Evolutionary conservation across 2,113 vertebrate genomes (phyloP), one percentile per base, ranked within the genome.

Genomic region (Corythoichthys haematopterus): DNA sequence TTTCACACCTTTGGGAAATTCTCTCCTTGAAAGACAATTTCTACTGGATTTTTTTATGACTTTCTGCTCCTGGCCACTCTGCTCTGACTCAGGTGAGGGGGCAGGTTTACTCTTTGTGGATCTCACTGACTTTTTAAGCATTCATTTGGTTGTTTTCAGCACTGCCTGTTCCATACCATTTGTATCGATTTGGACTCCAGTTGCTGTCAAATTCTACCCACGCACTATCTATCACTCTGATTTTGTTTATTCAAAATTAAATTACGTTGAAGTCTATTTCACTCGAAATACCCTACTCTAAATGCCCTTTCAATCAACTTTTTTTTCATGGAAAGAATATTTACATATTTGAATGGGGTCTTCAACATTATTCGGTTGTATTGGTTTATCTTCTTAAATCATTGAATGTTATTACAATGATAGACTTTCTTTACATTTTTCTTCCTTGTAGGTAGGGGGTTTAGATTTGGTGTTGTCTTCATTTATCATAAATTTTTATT

Each of bases 181-280:
- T 88, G 86, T 88, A 89, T 91, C 68, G 87, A 91, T 84, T 84
- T 69, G 53, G 81, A 72, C 77, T 87, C 72, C 69, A 74, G 79
- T 89, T 84, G 80, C 82, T 77, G 69, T 72, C 78, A 65, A 79
- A 83, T 85, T 87, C 78, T 78, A 63, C 40, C 70, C 80, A 60
- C 85, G 82, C 67, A 57, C 77, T 75, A 83, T 87, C 83, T 85
- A 85, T 83, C 81, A 68, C 37, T 83, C 85, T 83, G 72, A 81
- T 80, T 90, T 84, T 87, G n/a, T 77, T 85, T 84, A 85, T 76
- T 84, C 69, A 77, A 87, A 88, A 89, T 84, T 88, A 82, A 87
- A 87, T 91, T 88, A 90, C 83, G 81, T 84, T 85, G 80, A 84
- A 85, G 75, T 84, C 65, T 71, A 69, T 82, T 80, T 81, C 68